Conservation (phyloP, 2,888 invertebrate species). For the Calliscelio sp. region DNA sequence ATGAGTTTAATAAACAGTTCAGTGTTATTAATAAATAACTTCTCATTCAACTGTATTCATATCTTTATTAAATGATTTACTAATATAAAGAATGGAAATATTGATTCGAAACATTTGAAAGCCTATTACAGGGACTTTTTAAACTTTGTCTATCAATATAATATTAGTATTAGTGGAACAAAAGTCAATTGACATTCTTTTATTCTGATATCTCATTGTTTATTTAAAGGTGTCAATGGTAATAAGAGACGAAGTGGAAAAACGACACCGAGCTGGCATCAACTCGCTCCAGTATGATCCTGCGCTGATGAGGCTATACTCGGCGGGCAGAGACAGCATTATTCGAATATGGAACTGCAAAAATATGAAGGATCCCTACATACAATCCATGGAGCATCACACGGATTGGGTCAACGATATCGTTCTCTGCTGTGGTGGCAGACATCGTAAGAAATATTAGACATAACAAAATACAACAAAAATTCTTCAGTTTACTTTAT, state of each 20-base stretch:
- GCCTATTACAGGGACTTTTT: too few relatives aligned
- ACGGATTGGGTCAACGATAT: constrained; percentile 99
- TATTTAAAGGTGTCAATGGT: constrained; percentile 96
- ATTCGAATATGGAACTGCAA: constrained; percentile 95
- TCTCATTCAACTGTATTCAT: too few relatives aligned
- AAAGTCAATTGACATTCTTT: too few relatives aligned
- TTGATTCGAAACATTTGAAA: too few relatives aligned
- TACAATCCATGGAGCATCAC: constrained; percentile 99
- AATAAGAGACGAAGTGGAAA: constrained; percentile 98
- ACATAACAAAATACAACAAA: too few relatives aligned
- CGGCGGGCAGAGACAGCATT: constrained; percentile 98
- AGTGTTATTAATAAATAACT: too few relatives aligned
- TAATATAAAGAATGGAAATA: too few relatives aligned
- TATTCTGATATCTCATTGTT: not conserved
- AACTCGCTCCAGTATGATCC: constrained; percentile 98
- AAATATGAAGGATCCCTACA: constrained; percentile 91
- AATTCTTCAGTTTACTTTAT: too few relatives aligned
- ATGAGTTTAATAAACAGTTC: too few relatives aligned
- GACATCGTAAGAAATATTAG: constrained; percentile 96
- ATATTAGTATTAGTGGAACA: too few relatives aligned
- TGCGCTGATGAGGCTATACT: constrained; percentile 94
- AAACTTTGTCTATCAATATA: too few relatives aligned
- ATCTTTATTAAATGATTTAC: too few relatives aligned
- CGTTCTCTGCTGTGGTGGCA: constrained; percentile 98
- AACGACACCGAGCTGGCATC: constrained; percentile 97